These are phyloP conservation scores for Lochmaea crataegi DNA, from an alignment of 2,888 invertebrate genomes.

Conservation along the genomic window DNA sequence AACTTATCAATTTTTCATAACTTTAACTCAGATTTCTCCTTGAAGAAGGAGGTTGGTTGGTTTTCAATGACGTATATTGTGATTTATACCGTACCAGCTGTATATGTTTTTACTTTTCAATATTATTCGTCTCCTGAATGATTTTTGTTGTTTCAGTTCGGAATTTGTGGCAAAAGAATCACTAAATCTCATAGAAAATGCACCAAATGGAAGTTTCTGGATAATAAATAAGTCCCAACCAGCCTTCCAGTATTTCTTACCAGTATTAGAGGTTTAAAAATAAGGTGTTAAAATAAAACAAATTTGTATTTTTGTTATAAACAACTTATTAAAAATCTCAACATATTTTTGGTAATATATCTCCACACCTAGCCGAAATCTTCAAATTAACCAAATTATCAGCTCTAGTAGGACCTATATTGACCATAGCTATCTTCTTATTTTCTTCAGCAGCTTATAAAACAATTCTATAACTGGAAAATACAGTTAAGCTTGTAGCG, in stretches of 20 bases:
- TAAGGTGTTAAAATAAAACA: neutral
- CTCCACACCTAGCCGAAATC: constrained; percentile 87
- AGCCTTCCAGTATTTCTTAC: too few relatives aligned
- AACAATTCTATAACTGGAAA: constrained; percentile 92
- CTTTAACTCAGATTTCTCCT: too few relatives aligned
- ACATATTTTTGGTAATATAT: constrained; percentile 73
- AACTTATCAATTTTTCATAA: too few relatives aligned
- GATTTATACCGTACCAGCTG: too few relatives aligned
- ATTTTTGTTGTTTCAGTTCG: constrained; percentile 7
- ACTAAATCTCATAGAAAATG: neutral
- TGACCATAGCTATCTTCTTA: constrained; percentile 85
- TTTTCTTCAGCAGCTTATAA: constrained; percentile 78
- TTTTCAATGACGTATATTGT: too few relatives aligned
- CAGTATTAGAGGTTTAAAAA: too few relatives aligned
- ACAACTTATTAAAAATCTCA: neutral
- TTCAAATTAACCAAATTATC: constrained; percentile 83
- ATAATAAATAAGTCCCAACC: neutral
- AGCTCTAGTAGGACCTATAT: constrained; percentile 92
- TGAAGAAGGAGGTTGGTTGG: too few relatives aligned
- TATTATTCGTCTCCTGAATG: too few relatives aligned
- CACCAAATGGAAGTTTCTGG: constrained; percentile 4
- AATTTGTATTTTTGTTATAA: neutral
- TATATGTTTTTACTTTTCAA: too few relatives aligned
- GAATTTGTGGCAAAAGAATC: neutral
- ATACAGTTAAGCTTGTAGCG: constrained; percentile 92